Conservation (phyloP, 2,113 vertebrate genomes). For the Condylura cristata region DNA sequence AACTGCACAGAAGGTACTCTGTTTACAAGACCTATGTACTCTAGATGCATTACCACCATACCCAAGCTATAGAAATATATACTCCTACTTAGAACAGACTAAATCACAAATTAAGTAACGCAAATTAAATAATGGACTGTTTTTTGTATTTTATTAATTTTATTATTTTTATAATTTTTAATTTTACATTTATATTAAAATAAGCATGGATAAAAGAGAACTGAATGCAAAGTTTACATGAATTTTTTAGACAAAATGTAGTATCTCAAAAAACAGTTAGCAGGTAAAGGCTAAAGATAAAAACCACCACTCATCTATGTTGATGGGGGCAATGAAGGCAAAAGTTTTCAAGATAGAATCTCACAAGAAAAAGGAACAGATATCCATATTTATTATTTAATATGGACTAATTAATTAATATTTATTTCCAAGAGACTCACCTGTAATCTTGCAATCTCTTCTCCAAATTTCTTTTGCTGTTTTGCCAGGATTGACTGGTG, state of each 20-base stretch:
- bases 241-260: not conserved
- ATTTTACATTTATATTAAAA: constrained; percentile 40
- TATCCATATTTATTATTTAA: no score
- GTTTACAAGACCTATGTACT: not conserved
- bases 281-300: not conserved
- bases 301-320: not conserved
- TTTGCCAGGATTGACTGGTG: constrained; percentile 95
- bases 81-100: not conserved
- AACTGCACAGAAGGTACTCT: not conserved
- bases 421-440: constrained; percentile 80
- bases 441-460: constrained; percentile 97
- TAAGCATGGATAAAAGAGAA: not conserved
- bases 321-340: not conserved
- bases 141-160: no score
- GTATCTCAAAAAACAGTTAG: not conserved
- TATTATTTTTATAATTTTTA: no score
- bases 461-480: constrained; percentile 98
- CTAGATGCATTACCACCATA: not conserved
- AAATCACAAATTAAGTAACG: not conserved
- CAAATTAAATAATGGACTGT: no score
- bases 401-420: not conserved
- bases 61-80: not conserved
- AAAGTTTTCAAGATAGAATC: not conserved
- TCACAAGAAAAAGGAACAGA: not conserved
- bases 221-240: not conserved